These are phyloP conservation scores for Corydoras maculifer DNA, from an alignment of 2,113 vertebrate genomes.

Conservation along the genomic window DNA sequence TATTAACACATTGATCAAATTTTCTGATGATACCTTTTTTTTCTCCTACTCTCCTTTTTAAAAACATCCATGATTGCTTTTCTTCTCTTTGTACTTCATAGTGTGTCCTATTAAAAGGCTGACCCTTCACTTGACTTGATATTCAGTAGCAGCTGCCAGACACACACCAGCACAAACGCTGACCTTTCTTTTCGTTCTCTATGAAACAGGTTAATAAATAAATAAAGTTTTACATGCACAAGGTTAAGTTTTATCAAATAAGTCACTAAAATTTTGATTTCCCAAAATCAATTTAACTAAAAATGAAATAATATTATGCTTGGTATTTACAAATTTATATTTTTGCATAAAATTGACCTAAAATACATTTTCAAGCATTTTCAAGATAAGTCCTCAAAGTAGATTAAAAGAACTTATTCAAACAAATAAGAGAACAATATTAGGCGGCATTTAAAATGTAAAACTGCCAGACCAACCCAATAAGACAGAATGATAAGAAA, in stretches of 20 bases:
- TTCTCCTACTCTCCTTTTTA: conserved; percentile 50
- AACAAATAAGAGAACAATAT: too few species aligned
- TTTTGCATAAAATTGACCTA: too few species aligned
- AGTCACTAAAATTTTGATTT: too few species aligned
- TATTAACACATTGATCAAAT: too few species aligned
- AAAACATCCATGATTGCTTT: conserved; percentile 33
- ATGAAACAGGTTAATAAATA: neutral
- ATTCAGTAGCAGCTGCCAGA: conserved; percentile 60
- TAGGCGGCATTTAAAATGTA: too few species aligned
- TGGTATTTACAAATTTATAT: neutral
- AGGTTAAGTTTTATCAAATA: too few species aligned
- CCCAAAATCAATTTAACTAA: too few species aligned
- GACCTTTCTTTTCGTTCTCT: conserved; percentile 51
- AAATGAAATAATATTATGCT: too few species aligned
- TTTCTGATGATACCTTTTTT: conserved; percentile 13
- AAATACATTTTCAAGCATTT: too few species aligned
- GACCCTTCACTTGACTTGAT: conserved; percentile 52
- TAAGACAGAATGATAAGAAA: neutral
- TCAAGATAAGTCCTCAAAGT: too few species aligned
- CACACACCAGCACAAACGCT: conserved; percentile 51
- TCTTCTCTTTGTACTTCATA: conserved; percentile 46
- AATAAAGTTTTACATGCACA: too few species aligned
- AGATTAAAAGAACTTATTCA: too few species aligned
- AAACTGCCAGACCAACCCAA: neutral
- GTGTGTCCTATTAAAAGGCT: conserved; percentile 66